Percentiles rank a stretch among this genome's conserved stretches.
Evolutionary conservation across 2,888 invertebrate species (phyloP).

Genomic region (Pachydiplax longipennis): DNA sequence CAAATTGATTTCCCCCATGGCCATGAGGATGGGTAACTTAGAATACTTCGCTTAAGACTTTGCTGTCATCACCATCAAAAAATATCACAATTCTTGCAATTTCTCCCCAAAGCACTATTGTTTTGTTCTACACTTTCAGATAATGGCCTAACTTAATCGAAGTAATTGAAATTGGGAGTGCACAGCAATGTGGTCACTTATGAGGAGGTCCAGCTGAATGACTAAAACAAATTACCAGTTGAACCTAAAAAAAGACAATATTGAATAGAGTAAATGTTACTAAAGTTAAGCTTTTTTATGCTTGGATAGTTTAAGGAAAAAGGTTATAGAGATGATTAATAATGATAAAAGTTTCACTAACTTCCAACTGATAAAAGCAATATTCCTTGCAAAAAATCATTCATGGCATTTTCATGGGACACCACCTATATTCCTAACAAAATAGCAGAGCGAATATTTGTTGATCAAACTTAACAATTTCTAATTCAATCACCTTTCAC

Average conservation of each 20-base stretch:
- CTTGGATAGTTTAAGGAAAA: too few species aligned
- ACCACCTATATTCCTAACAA: background rate
- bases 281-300: too few species aligned
- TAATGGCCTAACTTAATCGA: background rate
- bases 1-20: too few species aligned
- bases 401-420: slow-evolving; percentile 12
- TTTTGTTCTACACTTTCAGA: background rate
- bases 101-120: background rate
- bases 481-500: too few species aligned
- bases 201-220: background rate
- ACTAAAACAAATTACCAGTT: background rate
- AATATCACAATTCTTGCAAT: background rate
- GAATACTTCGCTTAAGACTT: too few species aligned
- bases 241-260: background rate
- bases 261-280: background rate
- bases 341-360: too few species aligned
- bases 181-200: slow-evolving; percentile 7
- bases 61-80: background rate
- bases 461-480: background rate
- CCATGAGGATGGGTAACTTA: too few species aligned
- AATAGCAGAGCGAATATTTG: background rate
- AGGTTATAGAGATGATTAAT: too few species aligned
- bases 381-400: background rate
- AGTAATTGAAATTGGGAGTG: background rate
- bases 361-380: too few species aligned